A percentile compares a stretch with the other conserved stretches of the same genome.
phyloP scores from a whole-genome alignment of 1,140 invertebrate genomes.

The Myzus persicae region DNA sequence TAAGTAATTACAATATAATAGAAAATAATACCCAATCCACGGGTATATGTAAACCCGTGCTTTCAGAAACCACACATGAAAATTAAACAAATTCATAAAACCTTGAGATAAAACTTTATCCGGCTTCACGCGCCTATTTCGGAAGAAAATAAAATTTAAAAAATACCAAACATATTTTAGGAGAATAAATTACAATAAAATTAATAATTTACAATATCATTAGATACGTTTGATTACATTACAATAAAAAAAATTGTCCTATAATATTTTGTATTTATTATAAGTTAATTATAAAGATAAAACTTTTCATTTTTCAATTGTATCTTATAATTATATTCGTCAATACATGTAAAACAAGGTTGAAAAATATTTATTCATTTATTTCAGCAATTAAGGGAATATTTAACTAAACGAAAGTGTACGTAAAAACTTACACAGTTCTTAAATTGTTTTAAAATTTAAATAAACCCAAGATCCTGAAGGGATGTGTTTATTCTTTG shows the following conservation, averaged over 20 bases:
- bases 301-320: not conserved
- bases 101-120: not conserved
- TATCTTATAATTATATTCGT: not conserved
- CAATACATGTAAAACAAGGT: not conserved
- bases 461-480: not conserved
- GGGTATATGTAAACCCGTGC: not conserved
- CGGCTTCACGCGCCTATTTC: too few relatives aligned
- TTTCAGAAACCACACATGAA: too few relatives aligned
- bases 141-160: too few relatives aligned
- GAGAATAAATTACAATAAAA: too few relatives aligned
- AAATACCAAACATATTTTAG: too few relatives aligned
- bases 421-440: not conserved
- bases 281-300: not conserved
- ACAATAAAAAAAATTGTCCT: not conserved
- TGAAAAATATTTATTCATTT: not conserved
- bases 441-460: not conserved
- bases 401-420: conserved; percentile 5
- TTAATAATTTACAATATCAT: not conserved
- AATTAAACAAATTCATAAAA: not conserved
- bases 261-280: not conserved
- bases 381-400: not conserved
- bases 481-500: not conserved
- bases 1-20: not conserved
- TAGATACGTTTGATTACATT: not conserved
- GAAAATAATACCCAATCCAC: not conserved